Base-by-base conservation (phyloP, 2,888 invertebrate species). In the Vannuccia rotundouncinata region DNA sequence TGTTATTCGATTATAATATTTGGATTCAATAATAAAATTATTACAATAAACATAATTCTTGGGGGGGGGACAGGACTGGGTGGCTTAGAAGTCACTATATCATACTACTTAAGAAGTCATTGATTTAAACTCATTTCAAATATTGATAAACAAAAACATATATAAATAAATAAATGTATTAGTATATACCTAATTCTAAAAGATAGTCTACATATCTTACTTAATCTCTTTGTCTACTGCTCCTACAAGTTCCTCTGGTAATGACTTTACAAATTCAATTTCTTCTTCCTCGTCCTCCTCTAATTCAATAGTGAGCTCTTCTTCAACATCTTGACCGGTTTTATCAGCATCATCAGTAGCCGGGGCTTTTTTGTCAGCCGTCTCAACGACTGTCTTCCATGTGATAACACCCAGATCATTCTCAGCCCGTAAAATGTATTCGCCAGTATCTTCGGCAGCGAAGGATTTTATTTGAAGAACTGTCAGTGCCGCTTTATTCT, bases 401-500 rank as follows among this genome's bases (percentile, higher is more conserved):
- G 86, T 85, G 79, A 85, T 83, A 80, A 87, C 86, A 77, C 88
- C 88, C 29, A 86, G 84, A 76, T 87, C 87, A 82, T 88, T 88
- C 81, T 84, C 84, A 29, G 86, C 86, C 80, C 83, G 85, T 59
- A 88, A 84, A 5, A 84, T 83, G 82, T 88, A 88, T 66, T 87
- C 87, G 27, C 88, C 88, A 25, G 84, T 83, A 83, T 88, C 88
- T 59, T 85, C 83, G 0, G 84, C 83, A 78, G 84, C 83, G n/a
- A 85, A 84, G 73, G 86, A 85, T 80, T 84, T 92, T 84, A 95
- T 92, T 59, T 92, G 91, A 77, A 97, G 88, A 0, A 2, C 25
- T 2, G 91, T 92, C 84, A 92, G 93, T 0, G 92, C 92, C 86
- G 93, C 93, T 87, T 94, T 93, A 84, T 94, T 93, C 17, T 94